Conservation (phyloP, 2,888 invertebrate species). For the Cataglyphis livida region DNA sequence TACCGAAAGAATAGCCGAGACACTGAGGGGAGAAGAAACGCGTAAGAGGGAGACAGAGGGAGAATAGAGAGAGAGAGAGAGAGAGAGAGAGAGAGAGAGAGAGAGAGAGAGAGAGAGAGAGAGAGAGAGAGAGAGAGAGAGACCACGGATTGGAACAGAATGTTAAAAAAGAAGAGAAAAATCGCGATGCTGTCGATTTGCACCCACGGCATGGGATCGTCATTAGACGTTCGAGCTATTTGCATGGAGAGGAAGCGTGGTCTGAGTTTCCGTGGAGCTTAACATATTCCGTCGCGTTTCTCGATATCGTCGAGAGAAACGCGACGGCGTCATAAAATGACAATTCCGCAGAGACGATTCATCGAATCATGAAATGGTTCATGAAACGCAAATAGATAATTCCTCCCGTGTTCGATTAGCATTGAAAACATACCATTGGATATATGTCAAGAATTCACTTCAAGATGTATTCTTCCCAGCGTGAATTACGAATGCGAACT, state of each 20-base stretch:
- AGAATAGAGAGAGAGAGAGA: not conserved
- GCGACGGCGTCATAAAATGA: constrained; percentile 75
- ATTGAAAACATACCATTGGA: not conserved
- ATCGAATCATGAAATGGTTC: constrained; percentile 45
- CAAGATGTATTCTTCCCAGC: not conserved
- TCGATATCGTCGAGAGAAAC: constrained; percentile 65
- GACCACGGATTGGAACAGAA: not conserved
- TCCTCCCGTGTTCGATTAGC: not conserved
- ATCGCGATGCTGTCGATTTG: constrained; percentile 77
- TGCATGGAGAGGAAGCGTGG: constrained; percentile 80
- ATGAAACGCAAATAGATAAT: constrained; percentile 55
- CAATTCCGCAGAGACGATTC: constrained; percentile 36
- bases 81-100: too few relatives aligned
- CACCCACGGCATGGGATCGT: constrained; percentile 78
- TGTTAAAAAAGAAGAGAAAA: constrained; percentile 63
- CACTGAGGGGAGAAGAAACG: constrained; percentile 44
- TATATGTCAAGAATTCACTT: not conserved
- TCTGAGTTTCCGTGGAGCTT: constrained; percentile 76
- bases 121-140: not conserved
- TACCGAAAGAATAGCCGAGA: constrained; percentile 60
- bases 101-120: not conserved
- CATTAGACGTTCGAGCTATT: constrained; percentile 80
- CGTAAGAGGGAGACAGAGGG: constrained; percentile 32
- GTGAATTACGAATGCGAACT: not conserved
- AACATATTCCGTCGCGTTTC: constrained; percentile 77